Percentiles rank a stretch among this genome's conserved stretches.
phyloP scores from a whole-genome alignment of 1,140 invertebrate species.

The Drosophila serrata region DNA sequence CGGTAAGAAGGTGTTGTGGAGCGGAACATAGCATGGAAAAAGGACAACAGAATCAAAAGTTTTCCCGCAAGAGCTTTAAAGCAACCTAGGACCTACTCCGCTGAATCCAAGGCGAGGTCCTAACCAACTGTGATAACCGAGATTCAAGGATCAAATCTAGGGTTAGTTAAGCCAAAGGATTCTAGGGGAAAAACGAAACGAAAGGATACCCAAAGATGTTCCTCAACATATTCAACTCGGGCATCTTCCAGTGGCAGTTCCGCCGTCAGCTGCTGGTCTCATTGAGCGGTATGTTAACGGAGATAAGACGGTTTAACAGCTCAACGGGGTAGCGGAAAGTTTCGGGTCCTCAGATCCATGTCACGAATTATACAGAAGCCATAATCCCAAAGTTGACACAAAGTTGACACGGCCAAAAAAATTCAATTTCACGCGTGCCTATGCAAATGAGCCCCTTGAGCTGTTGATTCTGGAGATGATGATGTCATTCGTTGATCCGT shows the following conservation, averaged over 20 bases:
- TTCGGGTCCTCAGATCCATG: conserved; percentile 20
- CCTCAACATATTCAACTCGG: conserved; percentile 56
- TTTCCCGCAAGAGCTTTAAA: conserved; percentile 54
- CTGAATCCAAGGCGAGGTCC: background rate
- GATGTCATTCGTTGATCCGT: conserved; percentile 36
- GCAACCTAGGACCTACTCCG: conserved; percentile 3
- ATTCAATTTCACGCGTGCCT: conserved; percentile 26
- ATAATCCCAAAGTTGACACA: conserved; percentile 14
- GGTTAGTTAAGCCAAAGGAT: conserved; percentile 16
- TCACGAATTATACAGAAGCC: conserved; percentile 5
- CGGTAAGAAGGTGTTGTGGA: background rate
- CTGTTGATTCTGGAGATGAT: conserved; percentile 28
- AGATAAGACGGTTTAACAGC: conserved; percentile 20
- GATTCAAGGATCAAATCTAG: conserved; percentile 16
- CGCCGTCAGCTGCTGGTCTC: conserved; percentile 69
- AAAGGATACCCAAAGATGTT: conserved; percentile 42
- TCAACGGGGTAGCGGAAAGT: conserved; percentile 25
- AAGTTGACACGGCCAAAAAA: conserved; percentile 34
- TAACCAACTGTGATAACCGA: conserved; percentile 58
- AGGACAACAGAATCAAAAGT: conserved; percentile 33
- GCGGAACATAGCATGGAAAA: conserved; percentile 62
- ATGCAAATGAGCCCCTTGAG: conserved; percentile 45
- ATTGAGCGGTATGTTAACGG: conserved; percentile 68
- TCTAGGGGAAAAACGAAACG: background rate
- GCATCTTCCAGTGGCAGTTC: conserved; percentile 61